A percentile compares a stretch with the other conserved stretches of the same genome.
Evolutionary conservation across 1,140 invertebrate genomes (phyloP).

Genomic region (Brachionus plicatilis): DNA sequence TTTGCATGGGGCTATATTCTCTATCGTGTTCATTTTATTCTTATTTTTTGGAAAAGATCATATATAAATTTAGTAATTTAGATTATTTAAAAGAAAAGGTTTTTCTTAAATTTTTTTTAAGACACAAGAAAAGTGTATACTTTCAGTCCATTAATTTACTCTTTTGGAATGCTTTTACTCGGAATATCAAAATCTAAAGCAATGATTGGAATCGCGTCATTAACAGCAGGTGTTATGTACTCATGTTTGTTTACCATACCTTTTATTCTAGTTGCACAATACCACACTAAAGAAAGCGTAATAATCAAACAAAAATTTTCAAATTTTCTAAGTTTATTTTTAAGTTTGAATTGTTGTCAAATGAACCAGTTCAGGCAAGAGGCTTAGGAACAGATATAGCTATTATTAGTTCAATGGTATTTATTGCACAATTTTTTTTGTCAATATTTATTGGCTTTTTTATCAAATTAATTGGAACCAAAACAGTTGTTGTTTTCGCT

Average conservation of each 20-base stretch:
- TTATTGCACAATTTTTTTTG: constrained; percentile 82
- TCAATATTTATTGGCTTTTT: constrained; percentile 79
- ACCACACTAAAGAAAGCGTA: constrained; percentile 79
- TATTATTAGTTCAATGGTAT: constrained; percentile 87
- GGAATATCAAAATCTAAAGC: constrained; percentile 67
- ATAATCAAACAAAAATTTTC: constrained; percentile 44
- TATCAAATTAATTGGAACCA: constrained; percentile 69
- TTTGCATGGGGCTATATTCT: constrained; percentile 93
- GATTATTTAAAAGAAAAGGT: background rate
- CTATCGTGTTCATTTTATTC: constrained; percentile 86
- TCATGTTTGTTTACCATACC: constrained; percentile 95
- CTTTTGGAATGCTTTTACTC: constrained; percentile 79
- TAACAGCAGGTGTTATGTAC: constrained; percentile 77
- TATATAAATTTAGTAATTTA: constrained; percentile 67
- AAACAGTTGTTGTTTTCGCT: constrained; percentile 71
- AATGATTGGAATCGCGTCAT: constrained; percentile 48
- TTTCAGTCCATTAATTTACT: constrained; percentile 81
- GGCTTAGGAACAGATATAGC: constrained; percentile 88
- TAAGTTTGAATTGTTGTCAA: background rate
- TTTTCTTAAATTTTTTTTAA: constrained; percentile 42
- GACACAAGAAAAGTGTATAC: constrained; percentile 81
- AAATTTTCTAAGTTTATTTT: background rate
- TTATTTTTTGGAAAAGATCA: constrained; percentile 76
- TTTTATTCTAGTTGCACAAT: constrained; percentile 83
- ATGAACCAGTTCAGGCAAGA: constrained; percentile 56